phyloP scores from a whole-genome alignment of 2,888 invertebrate genomes.

The Xestia xanthographa region DNA sequence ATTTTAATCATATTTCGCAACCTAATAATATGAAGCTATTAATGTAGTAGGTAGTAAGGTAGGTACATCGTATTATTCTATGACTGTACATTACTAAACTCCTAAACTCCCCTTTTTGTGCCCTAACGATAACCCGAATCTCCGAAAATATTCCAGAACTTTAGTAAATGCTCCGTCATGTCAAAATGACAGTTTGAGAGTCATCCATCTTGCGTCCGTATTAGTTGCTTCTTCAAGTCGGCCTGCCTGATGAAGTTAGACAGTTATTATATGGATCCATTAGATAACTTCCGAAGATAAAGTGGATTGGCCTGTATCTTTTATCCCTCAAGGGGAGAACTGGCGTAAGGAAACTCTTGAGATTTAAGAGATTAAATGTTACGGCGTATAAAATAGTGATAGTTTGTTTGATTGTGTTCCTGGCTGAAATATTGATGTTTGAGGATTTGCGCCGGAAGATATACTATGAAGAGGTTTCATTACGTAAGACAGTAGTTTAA shows the following conservation, averaged over 20 bases:
- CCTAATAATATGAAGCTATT: neutral
- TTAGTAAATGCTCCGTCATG: constrained; percentile 40
- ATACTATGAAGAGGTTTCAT: neutral
- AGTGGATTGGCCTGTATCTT: constrained; percentile 61
- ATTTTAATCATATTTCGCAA: neutral
- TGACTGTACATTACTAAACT: neutral
- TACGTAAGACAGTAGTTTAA: neutral
- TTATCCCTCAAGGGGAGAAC: constrained; percentile 37
- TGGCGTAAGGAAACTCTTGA: constrained; percentile 20
- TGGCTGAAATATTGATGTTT: constrained; percentile 3
- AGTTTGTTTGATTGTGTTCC: constrained; percentile 10
- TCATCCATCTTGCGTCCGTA: constrained; percentile 57
- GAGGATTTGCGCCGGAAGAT: neutral
- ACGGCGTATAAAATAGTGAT: constrained; percentile 21
- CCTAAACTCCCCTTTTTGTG: constrained; percentile 6
- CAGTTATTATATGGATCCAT: constrained; percentile 56
- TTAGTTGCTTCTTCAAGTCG: constrained; percentile 42
- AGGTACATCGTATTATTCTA: neutral
- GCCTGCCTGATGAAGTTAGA: constrained; percentile 47
- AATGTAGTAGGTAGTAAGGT: neutral
- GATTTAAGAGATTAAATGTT: constrained; percentile 49
- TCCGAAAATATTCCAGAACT: constrained; percentile 28
- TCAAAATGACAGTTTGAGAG: constrained; percentile 42
- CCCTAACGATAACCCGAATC: constrained; percentile 16
- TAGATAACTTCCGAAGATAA: constrained; percentile 56